Percentiles rank a stretch among this genome's conserved stretches.
Evolutionary conservation across 2,888 invertebrate genomes (phyloP).

Genomic region (Cerastis rubricosa): DNA sequence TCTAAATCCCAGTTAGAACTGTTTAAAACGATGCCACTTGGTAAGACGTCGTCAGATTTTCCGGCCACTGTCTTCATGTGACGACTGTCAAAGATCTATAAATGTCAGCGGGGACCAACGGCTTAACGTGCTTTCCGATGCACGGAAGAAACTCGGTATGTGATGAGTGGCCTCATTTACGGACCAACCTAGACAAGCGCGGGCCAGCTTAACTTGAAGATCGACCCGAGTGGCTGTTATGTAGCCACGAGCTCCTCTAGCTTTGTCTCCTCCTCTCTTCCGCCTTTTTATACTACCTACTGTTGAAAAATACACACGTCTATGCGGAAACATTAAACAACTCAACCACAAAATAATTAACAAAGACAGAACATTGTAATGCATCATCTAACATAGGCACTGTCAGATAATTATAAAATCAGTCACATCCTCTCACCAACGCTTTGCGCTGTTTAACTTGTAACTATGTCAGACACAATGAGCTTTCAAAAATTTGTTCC

Average conservation of each 20-base stretch:
- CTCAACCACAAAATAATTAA: not conserved
- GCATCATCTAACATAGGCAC: slow-evolving; percentile 11
- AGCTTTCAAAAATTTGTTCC: slow-evolving; percentile 75
- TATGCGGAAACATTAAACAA: not conserved
- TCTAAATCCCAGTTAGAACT: not conserved
- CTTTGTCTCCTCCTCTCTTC: not conserved
- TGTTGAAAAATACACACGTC: not conserved
- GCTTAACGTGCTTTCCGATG: not conserved
- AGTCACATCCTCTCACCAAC: slow-evolving; percentile 57
- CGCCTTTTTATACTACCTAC: not conserved
- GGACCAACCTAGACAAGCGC: not conserved
- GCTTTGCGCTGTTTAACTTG: slow-evolving; percentile 68
- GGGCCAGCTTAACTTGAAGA: not conserved
- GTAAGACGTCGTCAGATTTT: not conserved
- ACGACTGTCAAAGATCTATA: not conserved
- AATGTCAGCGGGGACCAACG: not conserved
- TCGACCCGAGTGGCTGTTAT: not conserved
- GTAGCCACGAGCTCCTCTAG: not conserved
- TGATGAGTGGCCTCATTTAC: not conserved
- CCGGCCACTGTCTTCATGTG: not conserved
- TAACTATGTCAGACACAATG: slow-evolving; percentile 78
- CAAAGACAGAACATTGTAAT: slow-evolving; percentile 7
- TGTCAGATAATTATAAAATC: slow-evolving; percentile 54
- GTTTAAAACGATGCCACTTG: not conserved
- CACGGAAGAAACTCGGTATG: not conserved